Conservation (phyloP, 2,888 invertebrate species). For the Sminthurinus aureus region DNA sequence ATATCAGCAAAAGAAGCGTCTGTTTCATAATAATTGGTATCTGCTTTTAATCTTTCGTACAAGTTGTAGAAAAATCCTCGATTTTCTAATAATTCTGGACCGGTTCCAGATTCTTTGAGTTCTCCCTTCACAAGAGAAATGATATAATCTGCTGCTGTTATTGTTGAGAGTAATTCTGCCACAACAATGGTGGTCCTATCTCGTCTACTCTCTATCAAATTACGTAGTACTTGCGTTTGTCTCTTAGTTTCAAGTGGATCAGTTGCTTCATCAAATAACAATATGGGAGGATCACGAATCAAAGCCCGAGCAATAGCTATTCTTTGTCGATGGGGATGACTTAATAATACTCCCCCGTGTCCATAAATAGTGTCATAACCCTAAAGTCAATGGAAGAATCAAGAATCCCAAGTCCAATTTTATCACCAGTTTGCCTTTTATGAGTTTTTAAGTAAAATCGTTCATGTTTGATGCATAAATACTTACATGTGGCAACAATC, state of each 20-base stretch:
- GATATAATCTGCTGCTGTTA: constrained; percentile 83
- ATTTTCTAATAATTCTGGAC: constrained; percentile 74
- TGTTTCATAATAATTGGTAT: no score
- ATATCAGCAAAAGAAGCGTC: no score
- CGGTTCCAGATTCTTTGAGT: constrained; percentile 80
- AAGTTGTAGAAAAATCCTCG: constrained; percentile 74
- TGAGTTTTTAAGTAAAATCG: no score
- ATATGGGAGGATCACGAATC: constrained; percentile 62
- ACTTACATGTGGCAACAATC: constrained; percentile 73
- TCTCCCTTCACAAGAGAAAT: constrained; percentile 80
- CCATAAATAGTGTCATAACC: no score
- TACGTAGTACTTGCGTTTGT: constrained; percentile 82
- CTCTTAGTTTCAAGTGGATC: constrained; percentile 61
- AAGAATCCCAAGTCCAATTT: no score
- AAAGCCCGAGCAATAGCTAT: constrained; percentile 69
- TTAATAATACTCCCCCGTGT: no score
- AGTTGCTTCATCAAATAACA: constrained; percentile 69
- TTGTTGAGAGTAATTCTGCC: constrained; percentile 84
- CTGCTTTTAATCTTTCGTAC: constrained; percentile 63
- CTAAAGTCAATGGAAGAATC: no score
- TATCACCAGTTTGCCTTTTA: no score
- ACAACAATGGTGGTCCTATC: constrained; percentile 84
- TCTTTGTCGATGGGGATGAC: no score
- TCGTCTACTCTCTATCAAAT: constrained; percentile 79
- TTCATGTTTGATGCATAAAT: neutral